A percentile compares a stretch with the other conserved stretches of the same genome.
These are phyloP conservation scores for Chelidonichthys spinosus DNA, from an alignment of 2,797 vertebrate species.

Conservation along the genomic window DNA sequence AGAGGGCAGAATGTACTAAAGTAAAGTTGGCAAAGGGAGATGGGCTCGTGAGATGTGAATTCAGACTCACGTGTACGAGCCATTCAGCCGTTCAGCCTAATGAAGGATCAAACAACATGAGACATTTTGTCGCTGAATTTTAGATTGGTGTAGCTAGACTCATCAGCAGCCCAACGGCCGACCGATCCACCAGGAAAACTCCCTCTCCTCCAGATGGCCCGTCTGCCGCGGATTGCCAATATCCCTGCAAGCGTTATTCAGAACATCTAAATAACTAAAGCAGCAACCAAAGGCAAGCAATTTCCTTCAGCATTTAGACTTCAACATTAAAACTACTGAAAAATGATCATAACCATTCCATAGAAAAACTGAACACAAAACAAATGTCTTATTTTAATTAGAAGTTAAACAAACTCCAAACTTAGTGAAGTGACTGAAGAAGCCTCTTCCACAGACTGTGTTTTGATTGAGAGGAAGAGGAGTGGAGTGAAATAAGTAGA, in stretches of 20 bases:
- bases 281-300: constrained; percentile 16
- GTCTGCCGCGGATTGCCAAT: constrained; percentile 64
- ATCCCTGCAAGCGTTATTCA: constrained; percentile 49
- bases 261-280: constrained; percentile 47
- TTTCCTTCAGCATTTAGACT: constrained; percentile 24
- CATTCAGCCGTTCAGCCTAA: constrained; percentile 27
- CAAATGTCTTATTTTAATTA: background rate
- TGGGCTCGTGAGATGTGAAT: constrained; percentile 32
- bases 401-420: background rate
- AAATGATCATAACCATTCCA: background rate
- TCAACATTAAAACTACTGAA: constrained; percentile 4
- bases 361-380: background rate
- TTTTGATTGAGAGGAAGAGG: constrained; percentile 5
- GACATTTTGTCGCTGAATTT: constrained; percentile 22
- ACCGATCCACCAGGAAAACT: constrained; percentile 64
- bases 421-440: background rate
- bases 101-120: constrained; percentile 40
- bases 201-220: constrained; percentile 74
- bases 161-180: constrained; percentile 48
- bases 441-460: constrained; percentile 15
- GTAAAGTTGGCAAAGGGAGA: constrained; percentile 19
- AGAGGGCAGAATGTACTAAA: constrained; percentile 7
- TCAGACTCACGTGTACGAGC: constrained; percentile 48
- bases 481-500: background rate
- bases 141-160: constrained; percentile 56